A percentile compares a stretch with the other conserved stretches of the same genome.
Evolutionary conservation across 1,140 invertebrate genomes (phyloP).

Genomic region (Lineus longissimus): DNA sequence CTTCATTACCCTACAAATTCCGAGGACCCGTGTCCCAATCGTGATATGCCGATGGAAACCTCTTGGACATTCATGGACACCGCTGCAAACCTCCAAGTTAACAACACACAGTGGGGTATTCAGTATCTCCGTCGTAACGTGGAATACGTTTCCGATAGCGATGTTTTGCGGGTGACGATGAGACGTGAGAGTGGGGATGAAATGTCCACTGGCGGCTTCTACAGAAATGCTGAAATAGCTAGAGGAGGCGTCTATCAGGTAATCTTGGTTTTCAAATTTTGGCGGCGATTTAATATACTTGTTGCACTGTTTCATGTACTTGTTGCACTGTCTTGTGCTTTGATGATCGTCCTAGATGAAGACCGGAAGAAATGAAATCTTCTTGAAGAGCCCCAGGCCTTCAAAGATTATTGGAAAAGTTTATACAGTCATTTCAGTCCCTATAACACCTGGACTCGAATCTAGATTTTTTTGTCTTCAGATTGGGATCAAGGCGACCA

Average conservation of each 20-base stretch:
- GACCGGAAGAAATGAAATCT: no score
- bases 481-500: constrained; percentile 21
- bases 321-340: no score
- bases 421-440: no score
- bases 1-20: constrained; percentile 24
- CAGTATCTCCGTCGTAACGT: constrained; percentile 13
- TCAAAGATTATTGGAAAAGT: no score
- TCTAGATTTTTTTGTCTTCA: constrained; percentile 1
- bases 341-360: no score
- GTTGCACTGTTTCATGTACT: no score
- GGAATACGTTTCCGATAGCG: constrained; percentile 9
- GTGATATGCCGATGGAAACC: constrained; percentile 16
- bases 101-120: constrained; percentile 18
- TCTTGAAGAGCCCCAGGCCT: no score
- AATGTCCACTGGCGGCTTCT: constrained; percentile 25
- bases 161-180: constrained; percentile 23
- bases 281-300: no score
- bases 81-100: constrained; percentile 18
- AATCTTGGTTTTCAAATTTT: no score
- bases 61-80: constrained; percentile 20
- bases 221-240: constrained; percentile 26
- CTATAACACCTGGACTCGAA: no score
- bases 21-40: constrained; percentile 22
- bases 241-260: constrained; percentile 30
- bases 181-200: constrained; percentile 18